These are phyloP conservation scores for Apamea epomidion DNA, from an alignment of 2,888 invertebrate genomes.

Conservation along the genomic window DNA sequence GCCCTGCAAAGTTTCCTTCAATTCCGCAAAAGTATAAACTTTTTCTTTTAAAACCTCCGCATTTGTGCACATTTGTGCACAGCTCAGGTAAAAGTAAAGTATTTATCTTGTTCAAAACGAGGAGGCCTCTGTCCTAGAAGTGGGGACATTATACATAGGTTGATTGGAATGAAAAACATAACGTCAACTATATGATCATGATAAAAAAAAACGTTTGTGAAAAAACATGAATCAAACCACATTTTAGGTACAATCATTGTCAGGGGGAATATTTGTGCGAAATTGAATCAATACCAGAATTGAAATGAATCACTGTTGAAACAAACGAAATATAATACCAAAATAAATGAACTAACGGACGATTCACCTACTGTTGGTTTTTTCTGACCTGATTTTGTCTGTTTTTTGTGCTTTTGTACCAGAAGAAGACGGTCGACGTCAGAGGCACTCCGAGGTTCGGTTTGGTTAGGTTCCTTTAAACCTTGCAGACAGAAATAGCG, in stretches of 20 bases:
- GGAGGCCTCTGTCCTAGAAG: no score
- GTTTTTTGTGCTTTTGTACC: no score
- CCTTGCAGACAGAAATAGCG: no score
- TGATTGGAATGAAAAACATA: background rate
- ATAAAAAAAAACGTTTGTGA: no score
- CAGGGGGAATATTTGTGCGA: background rate
- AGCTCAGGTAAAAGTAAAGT: slow-evolving; percentile 39
- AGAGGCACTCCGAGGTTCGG: no score
- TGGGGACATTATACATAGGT: no score
- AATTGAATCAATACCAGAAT: background rate
- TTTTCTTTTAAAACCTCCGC: slow-evolving; percentile 31
- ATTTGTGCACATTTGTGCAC: slow-evolving; percentile 29
- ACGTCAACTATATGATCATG: background rate
- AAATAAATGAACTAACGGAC: no score
- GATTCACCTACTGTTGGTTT: no score
- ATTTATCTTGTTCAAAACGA: no score
- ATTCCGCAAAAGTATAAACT: slow-evolving; percentile 11
- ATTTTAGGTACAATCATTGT: background rate
- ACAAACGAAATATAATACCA: background rate
- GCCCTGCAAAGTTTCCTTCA: background rate
- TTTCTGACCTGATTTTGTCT: no score
- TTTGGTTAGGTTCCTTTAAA: no score
- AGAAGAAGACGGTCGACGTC: no score
- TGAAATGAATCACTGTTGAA: slow-evolving; percentile 2
- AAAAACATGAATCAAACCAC: background rate